These are phyloP conservation scores for Rhinolophus ferrumequinum DNA, from an alignment of 2,113 vertebrate genomes.

Conservation along the genomic window DNA sequence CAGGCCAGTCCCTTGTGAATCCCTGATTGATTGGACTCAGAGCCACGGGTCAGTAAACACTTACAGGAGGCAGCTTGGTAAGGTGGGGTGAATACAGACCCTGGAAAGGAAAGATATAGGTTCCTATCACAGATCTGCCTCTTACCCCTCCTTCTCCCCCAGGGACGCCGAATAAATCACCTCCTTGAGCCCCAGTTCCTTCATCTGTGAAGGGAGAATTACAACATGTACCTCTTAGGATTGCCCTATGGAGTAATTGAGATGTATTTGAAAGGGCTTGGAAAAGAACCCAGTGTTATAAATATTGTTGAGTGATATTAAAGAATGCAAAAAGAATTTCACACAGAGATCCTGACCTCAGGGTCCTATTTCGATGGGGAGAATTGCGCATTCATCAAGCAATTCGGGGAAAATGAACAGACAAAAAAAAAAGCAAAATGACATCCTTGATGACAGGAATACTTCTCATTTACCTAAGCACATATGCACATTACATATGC, in stretches of 20 bases:
- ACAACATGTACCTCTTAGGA: neutral
- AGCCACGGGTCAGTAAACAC: neutral
- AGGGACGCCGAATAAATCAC: neutral
- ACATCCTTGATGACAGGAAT: neutral
- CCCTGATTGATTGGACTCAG: neutral
- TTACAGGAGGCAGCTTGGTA: neutral
- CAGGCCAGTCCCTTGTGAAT: rapidly evolving
- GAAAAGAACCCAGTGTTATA: neutral
- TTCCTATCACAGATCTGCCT: neutral
- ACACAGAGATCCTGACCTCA: neutral
- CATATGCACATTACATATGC: neutral
- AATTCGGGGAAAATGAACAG: neutral
- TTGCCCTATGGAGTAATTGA: neutral
- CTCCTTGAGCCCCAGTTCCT: neutral
- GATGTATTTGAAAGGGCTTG: neutral
- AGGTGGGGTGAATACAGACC: neutral
- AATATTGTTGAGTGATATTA: neutral
- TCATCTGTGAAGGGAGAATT: neutral
- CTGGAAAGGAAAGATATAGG: neutral
- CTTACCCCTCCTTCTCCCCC: neutral
- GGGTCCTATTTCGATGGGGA: neutral
- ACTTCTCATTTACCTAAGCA: neutral
- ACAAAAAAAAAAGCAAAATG: neutral
- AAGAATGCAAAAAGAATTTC: constrained; percentile 8
- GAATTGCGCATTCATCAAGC: neutral